Evolutionary conservation across 2,113 vertebrate species (phyloP).

Genomic region (Lichenostomus cassidix): DNA sequence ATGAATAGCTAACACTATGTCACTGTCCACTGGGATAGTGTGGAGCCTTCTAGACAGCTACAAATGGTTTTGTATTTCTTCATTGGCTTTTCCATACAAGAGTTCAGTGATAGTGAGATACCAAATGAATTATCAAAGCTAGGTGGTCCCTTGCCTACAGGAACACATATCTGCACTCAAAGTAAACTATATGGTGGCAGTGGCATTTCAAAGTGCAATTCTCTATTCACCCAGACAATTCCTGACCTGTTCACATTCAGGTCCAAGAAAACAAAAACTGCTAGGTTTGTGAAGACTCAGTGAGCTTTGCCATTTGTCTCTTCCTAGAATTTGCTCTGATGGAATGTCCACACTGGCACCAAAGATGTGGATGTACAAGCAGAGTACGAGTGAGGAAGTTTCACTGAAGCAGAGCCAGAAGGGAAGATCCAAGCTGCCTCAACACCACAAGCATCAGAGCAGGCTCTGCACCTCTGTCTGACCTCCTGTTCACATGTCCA

Average conservation of each 20-base stretch:
- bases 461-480: neutral
- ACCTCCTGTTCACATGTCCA: neutral
- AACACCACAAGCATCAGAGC: neutral
- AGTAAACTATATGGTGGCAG: neutral
- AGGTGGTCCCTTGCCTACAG: neutral
- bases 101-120: neutral
- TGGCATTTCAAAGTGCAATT: neutral
- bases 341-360: neutral
- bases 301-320: accelerated
- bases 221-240: neutral
- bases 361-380: accelerated
- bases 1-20: neutral
- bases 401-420: neutral
- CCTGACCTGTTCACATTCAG: neutral
- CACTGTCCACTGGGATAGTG: neutral
- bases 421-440: neutral
- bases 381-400: accelerated
- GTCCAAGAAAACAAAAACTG: neutral
- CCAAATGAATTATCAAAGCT: neutral
- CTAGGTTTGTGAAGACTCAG: neutral
- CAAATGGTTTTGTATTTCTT: neutral
- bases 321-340: neutral
- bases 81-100: neutral
- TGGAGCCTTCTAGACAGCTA: neutral
- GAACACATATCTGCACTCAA: neutral